These are phyloP conservation scores for Andrena camellia DNA, from an alignment of 2,888 invertebrate species.

Conservation along the genomic window DNA sequence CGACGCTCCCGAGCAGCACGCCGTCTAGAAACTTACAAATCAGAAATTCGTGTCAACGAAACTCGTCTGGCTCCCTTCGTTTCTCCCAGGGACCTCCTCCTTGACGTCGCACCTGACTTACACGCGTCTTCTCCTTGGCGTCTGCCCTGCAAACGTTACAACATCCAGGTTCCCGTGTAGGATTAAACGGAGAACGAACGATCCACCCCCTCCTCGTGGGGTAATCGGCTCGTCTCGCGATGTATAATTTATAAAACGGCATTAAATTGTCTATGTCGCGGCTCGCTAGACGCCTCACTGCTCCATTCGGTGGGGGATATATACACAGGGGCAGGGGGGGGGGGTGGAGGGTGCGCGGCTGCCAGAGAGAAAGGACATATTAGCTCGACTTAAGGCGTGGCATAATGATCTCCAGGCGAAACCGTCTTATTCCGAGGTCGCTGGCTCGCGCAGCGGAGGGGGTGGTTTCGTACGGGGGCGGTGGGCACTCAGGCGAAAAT, in stretches of 20 bases:
- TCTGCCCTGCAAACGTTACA: conserved; percentile 31
- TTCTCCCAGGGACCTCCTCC: conserved; percentile 52
- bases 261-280: conserved; percentile 82
- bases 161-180: conserved; percentile 15
- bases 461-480: conserved; percentile 60
- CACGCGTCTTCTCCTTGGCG: conserved; percentile 4
- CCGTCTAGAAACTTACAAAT: conserved; percentile 68
- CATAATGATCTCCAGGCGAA: conserved; percentile 82
- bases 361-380: conserved; percentile 78
- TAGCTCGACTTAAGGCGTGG: conserved; percentile 85
- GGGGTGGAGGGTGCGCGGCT: conserved; percentile 54
- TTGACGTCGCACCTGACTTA: conserved; percentile 47
- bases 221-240: conserved; percentile 75
- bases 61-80: conserved; percentile 59
- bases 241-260: conserved; percentile 84
- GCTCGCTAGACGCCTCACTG: conserved; percentile 66
- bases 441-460: conserved; percentile 41
- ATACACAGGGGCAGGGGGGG: conserved; percentile 55
- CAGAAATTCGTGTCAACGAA: conserved; percentile 65
- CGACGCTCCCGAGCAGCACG: conserved; percentile 27
- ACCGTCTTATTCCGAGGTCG: conserved; percentile 77
- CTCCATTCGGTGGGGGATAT: conserved; percentile 58
- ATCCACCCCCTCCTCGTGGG: conserved; percentile 58
- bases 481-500: conserved; percentile 81
- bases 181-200: conserved; percentile 71